Percentiles rank a stretch among this genome's conserved stretches.
phyloP scores from a whole-genome alignment of 2,113 vertebrate species.

The Oreotrochilus melanogaster region DNA sequence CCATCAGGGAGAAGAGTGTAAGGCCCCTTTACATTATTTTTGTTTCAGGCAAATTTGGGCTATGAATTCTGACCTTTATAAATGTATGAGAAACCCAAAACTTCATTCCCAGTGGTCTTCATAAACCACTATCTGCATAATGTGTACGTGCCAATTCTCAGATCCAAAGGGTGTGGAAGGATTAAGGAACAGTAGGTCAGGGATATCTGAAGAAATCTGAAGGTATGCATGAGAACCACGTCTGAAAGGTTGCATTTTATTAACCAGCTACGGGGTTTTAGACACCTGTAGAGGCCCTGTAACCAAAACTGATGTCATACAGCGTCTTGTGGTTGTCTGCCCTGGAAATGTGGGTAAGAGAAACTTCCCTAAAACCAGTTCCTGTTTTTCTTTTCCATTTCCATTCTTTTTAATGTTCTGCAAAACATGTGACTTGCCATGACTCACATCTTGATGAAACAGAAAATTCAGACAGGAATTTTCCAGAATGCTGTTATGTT shows the following conservation, averaged over 20 bases:
- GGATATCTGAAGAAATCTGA: neutral
- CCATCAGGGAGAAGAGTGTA: neutral
- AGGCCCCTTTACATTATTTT: neutral
- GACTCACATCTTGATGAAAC: conserved; percentile 9
- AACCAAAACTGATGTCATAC: conserved; percentile 1
- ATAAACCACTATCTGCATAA: neutral
- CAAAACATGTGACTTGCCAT: conserved; percentile 2
- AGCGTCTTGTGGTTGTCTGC: conserved; percentile 45
- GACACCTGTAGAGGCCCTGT: neutral
- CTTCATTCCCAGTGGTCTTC: rapidly evolving
- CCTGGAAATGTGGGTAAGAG: conserved; percentile 9
- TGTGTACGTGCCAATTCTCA: neutral
- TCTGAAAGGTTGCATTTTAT: neutral
- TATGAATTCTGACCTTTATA: neutral
- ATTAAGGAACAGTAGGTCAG: neutral
- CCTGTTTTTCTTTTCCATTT: conserved; percentile 47
- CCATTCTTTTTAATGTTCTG: conserved; percentile 13
- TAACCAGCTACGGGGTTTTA: neutral
- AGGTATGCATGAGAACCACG: rapidly evolving
- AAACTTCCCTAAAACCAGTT: conserved; percentile 47
- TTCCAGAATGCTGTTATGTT: neutral
- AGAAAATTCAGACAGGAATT: neutral
- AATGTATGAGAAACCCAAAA: neutral
- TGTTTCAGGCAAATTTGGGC: neutral
- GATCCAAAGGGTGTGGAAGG: neutral